These are phyloP conservation scores for Endomychus coccineus DNA, from an alignment of 2,888 invertebrate genomes.

Conservation along the genomic window DNA sequence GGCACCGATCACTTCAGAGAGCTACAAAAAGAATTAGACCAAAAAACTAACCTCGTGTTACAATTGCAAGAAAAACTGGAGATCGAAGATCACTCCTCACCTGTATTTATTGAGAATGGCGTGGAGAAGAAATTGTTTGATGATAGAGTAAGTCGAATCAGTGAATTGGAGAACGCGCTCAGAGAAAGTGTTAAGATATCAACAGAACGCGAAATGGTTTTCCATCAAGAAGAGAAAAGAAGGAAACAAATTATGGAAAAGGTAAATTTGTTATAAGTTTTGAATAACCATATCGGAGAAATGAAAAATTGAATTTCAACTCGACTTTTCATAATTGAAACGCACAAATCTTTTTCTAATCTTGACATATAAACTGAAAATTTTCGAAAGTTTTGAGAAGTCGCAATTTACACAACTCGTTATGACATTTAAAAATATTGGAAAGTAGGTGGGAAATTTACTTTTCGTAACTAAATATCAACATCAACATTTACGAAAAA, in stretches of 20 bases:
- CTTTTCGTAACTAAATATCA: too few species aligned
- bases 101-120: conserved; percentile 20
- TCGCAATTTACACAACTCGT: too few species aligned
- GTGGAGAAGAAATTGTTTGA: conserved; percentile 24
- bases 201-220: conserved; percentile 59
- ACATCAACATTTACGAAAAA: too few species aligned
- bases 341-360: too few species aligned
- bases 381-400: too few species aligned
- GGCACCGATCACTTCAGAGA: conserved; percentile 1
- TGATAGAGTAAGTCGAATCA: conserved; percentile 44
- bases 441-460: too few species aligned
- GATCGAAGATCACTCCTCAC: conserved; percentile 41
- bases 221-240: conserved; percentile 57
- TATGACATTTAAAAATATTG: too few species aligned
- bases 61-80: conserved; percentile 49
- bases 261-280: conserved; percentile 48
- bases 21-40: conserved; percentile 31
- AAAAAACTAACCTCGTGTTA: conserved; percentile 50
- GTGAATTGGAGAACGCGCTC: conserved; percentile 76
- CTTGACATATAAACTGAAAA: too few species aligned
- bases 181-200: conserved; percentile 70
- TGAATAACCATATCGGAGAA: too few species aligned
- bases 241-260: conserved; percentile 58
- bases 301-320: too few species aligned
- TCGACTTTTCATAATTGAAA: too few species aligned